Percentiles rank a stretch among this genome's conserved stretches.
Conservation (phyloP, 2,113 vertebrate genomes). For the Nerophis lumbriciformis region DNA sequence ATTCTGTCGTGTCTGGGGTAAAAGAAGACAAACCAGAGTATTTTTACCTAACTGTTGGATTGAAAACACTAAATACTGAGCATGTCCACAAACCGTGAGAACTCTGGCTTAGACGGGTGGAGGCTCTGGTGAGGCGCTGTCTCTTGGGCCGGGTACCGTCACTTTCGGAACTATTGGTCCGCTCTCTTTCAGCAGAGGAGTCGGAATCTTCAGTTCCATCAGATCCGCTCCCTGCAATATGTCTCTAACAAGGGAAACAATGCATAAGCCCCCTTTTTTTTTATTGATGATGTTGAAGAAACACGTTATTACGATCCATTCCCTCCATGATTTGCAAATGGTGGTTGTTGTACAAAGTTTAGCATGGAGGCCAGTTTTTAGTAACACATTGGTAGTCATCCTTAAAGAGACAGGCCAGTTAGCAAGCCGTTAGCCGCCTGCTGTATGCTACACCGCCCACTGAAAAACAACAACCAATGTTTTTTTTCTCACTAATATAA, state of each 20-base stretch:
- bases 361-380: background rate
- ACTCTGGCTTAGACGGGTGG: conserved; percentile 91
- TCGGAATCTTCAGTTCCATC: conserved; percentile 97
- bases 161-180: conserved; percentile 94
- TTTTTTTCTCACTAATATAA: background rate
- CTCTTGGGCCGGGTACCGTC: conserved; percentile 84
- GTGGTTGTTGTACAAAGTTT: background rate
- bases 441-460: background rate
- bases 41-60: background rate
- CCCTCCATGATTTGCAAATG: background rate
- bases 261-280: background rate
- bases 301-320: background rate
- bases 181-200: conserved; percentile 93
- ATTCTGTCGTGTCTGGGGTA: conserved; percentile 71
- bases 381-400: background rate
- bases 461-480: background rate
- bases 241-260: conserved; percentile 72
- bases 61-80: background rate
- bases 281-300: background rate
- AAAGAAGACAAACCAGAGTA: background rate
- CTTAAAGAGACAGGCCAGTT: conserved; percentile 2
- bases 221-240: conserved; percentile 87
- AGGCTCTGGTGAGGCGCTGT: conserved; percentile 91
- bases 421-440: conserved; percentile 12
- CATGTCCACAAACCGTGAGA: conserved; percentile 81